Percentiles rank a stretch among this genome's conserved stretches.
phyloP scores from a whole-genome alignment of 2,797 vertebrate species.

The Trematomus bernacchii region DNA sequence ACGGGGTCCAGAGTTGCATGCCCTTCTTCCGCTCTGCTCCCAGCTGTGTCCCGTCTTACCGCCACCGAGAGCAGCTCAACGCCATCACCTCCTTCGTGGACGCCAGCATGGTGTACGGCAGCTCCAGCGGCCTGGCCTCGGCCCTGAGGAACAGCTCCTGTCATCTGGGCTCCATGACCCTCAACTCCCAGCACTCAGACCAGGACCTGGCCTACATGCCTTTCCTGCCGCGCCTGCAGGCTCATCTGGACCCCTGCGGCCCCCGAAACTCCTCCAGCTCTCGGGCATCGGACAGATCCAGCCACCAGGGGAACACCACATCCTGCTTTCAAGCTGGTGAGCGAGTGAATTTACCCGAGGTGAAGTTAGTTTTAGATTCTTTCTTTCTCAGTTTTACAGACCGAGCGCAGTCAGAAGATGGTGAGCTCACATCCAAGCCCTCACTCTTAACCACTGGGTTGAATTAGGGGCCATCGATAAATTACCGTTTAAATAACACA shows the following conservation, averaged over 20 bases:
- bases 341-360: not conserved
- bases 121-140: slow-evolving; percentile 73
- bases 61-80: slow-evolving; percentile 86
- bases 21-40: slow-evolving; percentile 92
- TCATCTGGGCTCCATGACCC: slow-evolving; percentile 77
- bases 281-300: slow-evolving; percentile 22
- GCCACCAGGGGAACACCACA: slow-evolving; percentile 68
- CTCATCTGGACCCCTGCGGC: slow-evolving; percentile 83
- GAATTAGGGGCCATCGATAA: too few relatives aligned
- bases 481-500: too few relatives aligned
- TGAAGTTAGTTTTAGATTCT: too few relatives aligned
- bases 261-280: slow-evolving; percentile 66
- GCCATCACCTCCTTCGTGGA: slow-evolving; percentile 88
- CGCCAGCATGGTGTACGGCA: slow-evolving; percentile 88
- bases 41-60: slow-evolving; percentile 75
- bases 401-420: too few relatives aligned
- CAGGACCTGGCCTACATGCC: slow-evolving; percentile 82
- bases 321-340: slow-evolving; percentile 88
- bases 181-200: slow-evolving; percentile 82
- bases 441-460: too few relatives aligned
- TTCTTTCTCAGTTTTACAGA: too few relatives aligned
- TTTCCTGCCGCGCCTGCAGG: slow-evolving; percentile 78
- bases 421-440: too few relatives aligned
- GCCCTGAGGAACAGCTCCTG: slow-evolving; percentile 81
- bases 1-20: slow-evolving; percentile 87